Percentiles rank a stretch among this genome's conserved stretches.
Conservation (phyloP, 2,113 vertebrate species). For the Sterna hirundo region DNA sequence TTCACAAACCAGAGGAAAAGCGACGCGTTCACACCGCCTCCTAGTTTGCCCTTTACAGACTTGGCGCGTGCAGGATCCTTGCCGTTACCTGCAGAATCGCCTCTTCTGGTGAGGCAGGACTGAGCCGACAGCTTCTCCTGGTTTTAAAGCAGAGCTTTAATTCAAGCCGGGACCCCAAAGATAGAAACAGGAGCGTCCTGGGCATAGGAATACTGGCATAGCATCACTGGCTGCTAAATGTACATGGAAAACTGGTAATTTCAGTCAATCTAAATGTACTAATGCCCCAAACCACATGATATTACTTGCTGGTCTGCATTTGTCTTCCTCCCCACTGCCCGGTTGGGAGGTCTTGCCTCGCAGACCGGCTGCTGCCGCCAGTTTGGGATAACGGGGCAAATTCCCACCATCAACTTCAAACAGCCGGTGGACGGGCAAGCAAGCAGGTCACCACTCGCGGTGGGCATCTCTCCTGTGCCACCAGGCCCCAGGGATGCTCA, state of each 20-base stretch:
- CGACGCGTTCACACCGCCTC: background rate
- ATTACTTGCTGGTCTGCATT: background rate
- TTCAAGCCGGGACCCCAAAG: background rate
- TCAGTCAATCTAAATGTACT: background rate
- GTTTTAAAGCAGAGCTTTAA: background rate
- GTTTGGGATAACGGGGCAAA: background rate
- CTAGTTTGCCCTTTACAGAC: background rate
- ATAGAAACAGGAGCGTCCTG: accelerated
- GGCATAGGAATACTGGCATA: accelerated
- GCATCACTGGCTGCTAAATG: background rate
- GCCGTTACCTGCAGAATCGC: background rate
- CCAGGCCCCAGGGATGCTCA: background rate
- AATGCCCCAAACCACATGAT: accelerated
- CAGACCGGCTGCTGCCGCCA: background rate
- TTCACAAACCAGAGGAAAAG: background rate
- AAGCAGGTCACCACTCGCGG: background rate
- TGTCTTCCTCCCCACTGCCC: background rate
- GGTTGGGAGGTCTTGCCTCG: background rate
- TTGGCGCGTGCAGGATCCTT: background rate
- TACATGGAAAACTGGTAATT: accelerated
- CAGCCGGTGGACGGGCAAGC: accelerated
- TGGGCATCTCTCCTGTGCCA: background rate
- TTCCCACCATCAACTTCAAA: background rate
- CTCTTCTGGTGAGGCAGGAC: background rate
- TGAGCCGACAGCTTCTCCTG: accelerated